Conservation (phyloP, 2,113 vertebrate species). For the Catharus bicknelli region DNA sequence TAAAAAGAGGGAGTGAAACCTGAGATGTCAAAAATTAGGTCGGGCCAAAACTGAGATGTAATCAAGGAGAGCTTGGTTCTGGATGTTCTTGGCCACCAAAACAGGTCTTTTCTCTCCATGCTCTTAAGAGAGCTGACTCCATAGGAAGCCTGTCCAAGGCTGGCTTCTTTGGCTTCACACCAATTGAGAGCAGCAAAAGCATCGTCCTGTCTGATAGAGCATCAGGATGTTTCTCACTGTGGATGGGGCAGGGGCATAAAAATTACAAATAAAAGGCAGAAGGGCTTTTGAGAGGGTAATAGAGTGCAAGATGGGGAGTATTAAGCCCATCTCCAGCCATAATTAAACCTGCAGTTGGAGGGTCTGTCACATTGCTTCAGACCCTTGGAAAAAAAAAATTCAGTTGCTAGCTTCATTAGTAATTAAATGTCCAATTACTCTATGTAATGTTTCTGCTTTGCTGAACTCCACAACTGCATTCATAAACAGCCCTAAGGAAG, state of each 20-base stretch:
- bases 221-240: background rate
- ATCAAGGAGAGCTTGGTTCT: background rate
- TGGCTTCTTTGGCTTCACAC: background rate
- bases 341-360: conserved; percentile 64
- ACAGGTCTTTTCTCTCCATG: background rate
- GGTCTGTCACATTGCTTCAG: conserved; percentile 71
- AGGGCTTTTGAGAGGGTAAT: conserved; percentile 53
- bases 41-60: background rate
- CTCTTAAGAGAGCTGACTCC: background rate
- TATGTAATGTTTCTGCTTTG: conserved; percentile 76
- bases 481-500: conserved; percentile 77
- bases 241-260: conserved; percentile 15
- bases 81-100: background rate
- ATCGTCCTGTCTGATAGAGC: background rate
- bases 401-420: conserved; percentile 72
- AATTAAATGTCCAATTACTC: conserved; percentile 79
- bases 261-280: conserved; percentile 50
- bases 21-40: background rate
- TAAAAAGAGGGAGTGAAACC: background rate
- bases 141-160: background rate
- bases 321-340: conserved; percentile 60
- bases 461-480: conserved; percentile 75
- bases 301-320: conserved; percentile 48
- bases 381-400: conserved; percentile 57
- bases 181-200: background rate